phyloP scores from a whole-genome alignment of 2,113 vertebrate species.

The Prietella phreatophila region DNA sequence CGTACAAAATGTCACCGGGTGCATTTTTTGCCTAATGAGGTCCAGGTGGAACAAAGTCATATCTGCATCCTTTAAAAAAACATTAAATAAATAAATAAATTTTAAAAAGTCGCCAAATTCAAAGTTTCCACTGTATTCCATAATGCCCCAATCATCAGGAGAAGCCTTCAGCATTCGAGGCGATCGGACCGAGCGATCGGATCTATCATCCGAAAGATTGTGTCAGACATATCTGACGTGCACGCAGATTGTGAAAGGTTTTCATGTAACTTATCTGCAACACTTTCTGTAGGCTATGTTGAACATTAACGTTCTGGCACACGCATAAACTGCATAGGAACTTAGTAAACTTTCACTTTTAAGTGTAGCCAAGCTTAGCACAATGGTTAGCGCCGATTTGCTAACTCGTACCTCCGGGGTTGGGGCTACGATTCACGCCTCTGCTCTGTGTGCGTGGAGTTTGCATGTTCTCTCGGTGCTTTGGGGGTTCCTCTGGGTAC shows the following conservation, averaged over 20 bases:
- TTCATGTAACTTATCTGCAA: neutral
- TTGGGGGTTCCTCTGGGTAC: too few relatives aligned
- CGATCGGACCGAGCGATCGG: neutral
- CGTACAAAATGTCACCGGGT: neutral
- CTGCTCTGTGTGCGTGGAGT: too few relatives aligned
- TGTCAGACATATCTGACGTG: neutral
- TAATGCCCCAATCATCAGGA: neutral
- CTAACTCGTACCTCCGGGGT: too few relatives aligned
- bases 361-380: neutral
- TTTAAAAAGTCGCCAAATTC: neutral
- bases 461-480: too few relatives aligned
- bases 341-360: neutral
- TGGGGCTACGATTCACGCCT: too few relatives aligned
- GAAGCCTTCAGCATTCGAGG: neutral
- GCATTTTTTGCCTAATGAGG: conserved; percentile 14
- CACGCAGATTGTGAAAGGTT: too few relatives aligned
- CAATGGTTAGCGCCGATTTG: too few relatives aligned
- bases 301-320: neutral
- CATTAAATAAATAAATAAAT: too few relatives aligned
- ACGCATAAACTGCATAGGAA: neutral
- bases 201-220: neutral
- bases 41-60: conserved; percentile 1
- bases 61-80: neutral
- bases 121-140: neutral
- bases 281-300: neutral